Conservation (phyloP, 2,888 invertebrate species). For the Drosophila nr. fundita region DNA sequence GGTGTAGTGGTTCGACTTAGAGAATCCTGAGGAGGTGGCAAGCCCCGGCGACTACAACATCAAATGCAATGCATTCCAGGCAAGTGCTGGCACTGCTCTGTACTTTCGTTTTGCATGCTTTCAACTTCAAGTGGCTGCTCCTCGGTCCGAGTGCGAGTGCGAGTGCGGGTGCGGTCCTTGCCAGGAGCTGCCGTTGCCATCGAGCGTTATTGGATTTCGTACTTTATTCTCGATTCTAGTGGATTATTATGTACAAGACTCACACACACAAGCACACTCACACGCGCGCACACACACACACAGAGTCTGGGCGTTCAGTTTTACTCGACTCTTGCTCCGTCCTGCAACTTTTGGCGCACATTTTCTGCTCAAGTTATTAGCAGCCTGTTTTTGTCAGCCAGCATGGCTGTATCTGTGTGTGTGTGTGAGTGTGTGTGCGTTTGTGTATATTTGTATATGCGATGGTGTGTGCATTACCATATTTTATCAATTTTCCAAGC, state of each 20-base stretch:
- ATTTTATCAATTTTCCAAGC: conserved; percentile 83
- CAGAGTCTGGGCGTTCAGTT: conserved; percentile 63
- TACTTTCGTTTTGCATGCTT: conserved; percentile 74
- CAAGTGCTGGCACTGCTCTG: conserved; percentile 65
- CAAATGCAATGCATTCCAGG: conserved; percentile 87
- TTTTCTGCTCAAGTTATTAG: conserved; percentile 80
- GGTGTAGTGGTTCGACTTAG: conserved; percentile 92
- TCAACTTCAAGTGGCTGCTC: conserved; percentile 60
- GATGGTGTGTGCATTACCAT: conserved; percentile 75
- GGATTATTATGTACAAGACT: conserved; percentile 80
- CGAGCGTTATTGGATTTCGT: conserved; percentile 81
- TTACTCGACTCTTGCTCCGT: conserved; percentile 78
- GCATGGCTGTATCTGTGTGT: conserved; percentile 41
- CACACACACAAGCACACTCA: conserved; percentile 32
- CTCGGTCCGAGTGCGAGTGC: conserved; percentile 56
- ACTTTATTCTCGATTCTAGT: conserved; percentile 79
- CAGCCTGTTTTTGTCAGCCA: conserved; percentile 79
- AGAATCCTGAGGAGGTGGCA: conserved; percentile 90
- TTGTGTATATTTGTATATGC: conserved; percentile 36
- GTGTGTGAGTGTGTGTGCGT: conserved; percentile 28
- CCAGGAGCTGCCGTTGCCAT: conserved; percentile 70
- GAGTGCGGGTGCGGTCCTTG: conserved; percentile 51
- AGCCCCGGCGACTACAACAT: conserved; percentile 91
- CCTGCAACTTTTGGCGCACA: conserved; percentile 79
- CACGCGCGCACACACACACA: conserved; percentile 13